Evolutionary conservation across 2,113 vertebrate species (phyloP).

Genomic region (Callorhinus ursinus): DNA sequence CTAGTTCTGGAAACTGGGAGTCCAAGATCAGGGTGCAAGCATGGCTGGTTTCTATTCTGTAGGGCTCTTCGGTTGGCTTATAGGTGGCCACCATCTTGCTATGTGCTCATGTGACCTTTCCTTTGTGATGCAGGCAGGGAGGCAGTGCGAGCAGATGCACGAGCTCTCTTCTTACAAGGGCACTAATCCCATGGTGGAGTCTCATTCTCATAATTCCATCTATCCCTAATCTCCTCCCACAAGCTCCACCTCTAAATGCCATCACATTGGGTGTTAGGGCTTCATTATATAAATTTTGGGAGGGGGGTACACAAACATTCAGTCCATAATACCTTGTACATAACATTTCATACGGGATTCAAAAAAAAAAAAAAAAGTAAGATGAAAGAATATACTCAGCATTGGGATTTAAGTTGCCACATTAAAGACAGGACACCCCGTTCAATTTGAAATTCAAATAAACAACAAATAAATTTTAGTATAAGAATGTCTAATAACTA

Average conservation of each 20-base stretch:
- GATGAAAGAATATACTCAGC: neutral
- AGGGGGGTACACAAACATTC: neutral
- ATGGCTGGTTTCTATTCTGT: neutral
- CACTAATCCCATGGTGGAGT: neutral
- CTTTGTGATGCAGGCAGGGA: neutral
- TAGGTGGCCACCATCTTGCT: neutral
- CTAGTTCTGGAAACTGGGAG: neutral
- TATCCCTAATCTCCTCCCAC: neutral
- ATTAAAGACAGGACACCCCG: neutral
- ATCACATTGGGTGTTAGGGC: neutral
- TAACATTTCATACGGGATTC: neutral
- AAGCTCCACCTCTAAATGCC: neutral
- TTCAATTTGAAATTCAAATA: neutral
- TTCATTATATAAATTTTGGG: neutral
- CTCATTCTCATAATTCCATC: neutral
- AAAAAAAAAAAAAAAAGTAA: neutral
- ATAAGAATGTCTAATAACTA: neutral
- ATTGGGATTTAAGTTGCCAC: neutral
- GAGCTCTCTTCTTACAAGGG: neutral
- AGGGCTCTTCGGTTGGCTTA: neutral
- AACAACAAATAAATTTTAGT: neutral
- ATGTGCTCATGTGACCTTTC: neutral
- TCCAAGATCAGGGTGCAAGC: neutral
- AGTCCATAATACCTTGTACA: neutral
- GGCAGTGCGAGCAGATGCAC: no score